Evolutionary conservation across 2,888 invertebrate species (phyloP).

Genomic region (Thysanoteuthis rhombus): DNA sequence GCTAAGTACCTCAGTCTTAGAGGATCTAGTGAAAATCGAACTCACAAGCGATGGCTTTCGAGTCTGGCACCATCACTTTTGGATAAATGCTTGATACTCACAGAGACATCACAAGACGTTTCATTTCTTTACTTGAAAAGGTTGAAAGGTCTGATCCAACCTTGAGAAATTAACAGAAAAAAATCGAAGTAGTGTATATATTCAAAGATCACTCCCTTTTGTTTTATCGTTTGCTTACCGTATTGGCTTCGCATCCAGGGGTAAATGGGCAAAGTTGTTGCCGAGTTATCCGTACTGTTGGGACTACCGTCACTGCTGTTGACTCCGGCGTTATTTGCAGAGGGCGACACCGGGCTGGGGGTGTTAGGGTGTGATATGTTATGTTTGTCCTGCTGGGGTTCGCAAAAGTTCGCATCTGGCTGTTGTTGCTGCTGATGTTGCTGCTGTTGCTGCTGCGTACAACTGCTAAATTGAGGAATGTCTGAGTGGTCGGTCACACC

Average conservation of each 20-base stretch:
- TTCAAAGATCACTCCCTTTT: neutral
- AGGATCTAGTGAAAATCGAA: no score
- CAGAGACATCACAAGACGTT: no score
- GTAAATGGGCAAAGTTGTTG: conserved; percentile 20
- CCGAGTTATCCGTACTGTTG: neutral
- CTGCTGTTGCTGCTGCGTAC: conserved; percentile 15
- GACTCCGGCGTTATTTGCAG: neutral
- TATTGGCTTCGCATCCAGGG: conserved; percentile 32
- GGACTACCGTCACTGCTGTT: conserved; percentile 25
- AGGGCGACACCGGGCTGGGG: conserved; percentile 25
- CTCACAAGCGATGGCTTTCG: no score
- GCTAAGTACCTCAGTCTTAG: no score
- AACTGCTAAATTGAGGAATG: conserved; percentile 27
- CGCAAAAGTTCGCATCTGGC: conserved; percentile 14
- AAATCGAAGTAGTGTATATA: neutral
- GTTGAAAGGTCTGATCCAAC: neutral
- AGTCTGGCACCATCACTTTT: no score
- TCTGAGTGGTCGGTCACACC: neutral
- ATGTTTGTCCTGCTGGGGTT: conserved; percentile 19
- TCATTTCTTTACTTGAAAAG: neutral
- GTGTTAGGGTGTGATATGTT: conserved; percentile 26
- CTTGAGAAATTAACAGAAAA: neutral
- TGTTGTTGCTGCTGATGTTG: neutral
- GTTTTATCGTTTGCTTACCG: neutral
- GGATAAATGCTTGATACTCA: no score